These are phyloP conservation scores for Emesis furor DNA, from an alignment of 2,888 invertebrate genomes.

Conservation along the genomic window DNA sequence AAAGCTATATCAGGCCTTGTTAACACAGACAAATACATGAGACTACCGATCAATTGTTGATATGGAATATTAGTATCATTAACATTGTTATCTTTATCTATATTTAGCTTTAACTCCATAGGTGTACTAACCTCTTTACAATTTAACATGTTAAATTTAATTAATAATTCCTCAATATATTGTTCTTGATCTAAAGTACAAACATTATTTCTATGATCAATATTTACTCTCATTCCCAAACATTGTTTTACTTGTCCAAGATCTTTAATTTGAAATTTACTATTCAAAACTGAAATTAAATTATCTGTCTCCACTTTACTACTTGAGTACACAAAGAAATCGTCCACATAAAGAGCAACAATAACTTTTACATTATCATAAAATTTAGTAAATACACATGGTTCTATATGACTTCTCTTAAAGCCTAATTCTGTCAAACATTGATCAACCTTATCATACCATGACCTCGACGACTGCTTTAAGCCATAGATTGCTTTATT, in stretches of 20 bases:
- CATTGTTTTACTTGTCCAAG: conserved; percentile 18
- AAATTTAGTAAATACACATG: too few species aligned
- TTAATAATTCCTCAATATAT: conserved; percentile 20
- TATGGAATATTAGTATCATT: conserved; percentile 16
- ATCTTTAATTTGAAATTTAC: conserved; percentile 45
- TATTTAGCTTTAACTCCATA: conserved; percentile 24
- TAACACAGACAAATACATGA: conserved; percentile 18
- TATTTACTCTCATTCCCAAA: conserved; percentile 41
- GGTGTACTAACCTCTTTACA: conserved; percentile 10
- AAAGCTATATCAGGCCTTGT: conserved; percentile 32
- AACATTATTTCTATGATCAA: conserved; percentile 28
- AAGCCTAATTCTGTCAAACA: too few species aligned
- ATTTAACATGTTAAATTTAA: conserved; percentile 20
- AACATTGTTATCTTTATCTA: conserved; percentile 2
- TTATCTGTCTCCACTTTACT: conserved; percentile 38
- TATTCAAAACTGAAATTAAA: conserved; percentile 43
- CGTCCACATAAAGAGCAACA: conserved; percentile 37
- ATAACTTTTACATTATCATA: too few species aligned
- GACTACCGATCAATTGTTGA: not conserved
- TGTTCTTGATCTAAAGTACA: conserved; percentile 29
- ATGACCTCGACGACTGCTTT: too few species aligned
- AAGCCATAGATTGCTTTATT: too few species aligned
- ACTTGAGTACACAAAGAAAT: conserved; percentile 46
- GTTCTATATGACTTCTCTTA: too few species aligned
- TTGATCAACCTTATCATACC: too few species aligned